phyloP scores from a whole-genome alignment of 2,113 vertebrate species.

The Nothocercus nigrocapillus region DNA sequence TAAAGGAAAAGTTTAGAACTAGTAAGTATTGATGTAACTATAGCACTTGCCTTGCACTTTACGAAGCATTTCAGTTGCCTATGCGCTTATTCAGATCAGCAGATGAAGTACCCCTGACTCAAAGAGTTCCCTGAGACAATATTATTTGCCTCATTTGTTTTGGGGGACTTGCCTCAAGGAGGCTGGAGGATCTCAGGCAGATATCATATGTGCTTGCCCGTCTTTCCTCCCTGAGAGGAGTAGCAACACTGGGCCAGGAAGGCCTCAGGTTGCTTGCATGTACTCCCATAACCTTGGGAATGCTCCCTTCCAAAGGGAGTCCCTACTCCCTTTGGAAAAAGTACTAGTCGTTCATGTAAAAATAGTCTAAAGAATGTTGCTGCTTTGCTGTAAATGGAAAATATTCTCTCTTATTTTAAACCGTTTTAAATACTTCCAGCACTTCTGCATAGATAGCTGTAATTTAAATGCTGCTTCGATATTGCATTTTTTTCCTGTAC shows the following conservation, averaged over 20 bases:
- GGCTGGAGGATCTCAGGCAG: neutral
- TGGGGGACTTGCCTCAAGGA: neutral
- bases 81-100: neutral
- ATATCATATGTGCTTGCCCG: neutral
- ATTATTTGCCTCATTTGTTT: neutral
- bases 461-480: neutral
- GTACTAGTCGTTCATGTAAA: neutral
- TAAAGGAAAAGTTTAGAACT: conserved; percentile 93
- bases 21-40: conserved; percentile 78
- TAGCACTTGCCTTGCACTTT: rapidly evolving
- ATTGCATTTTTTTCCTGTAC: rapidly evolving
- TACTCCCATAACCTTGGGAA: neutral
- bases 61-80: neutral
- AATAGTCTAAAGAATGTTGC: neutral
- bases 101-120: neutral
- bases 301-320: neutral
- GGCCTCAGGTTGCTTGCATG: neutral
- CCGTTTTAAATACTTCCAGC: neutral
- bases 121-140: neutral
- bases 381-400: neutral
- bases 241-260: neutral
- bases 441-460: neutral
- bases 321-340: neutral
- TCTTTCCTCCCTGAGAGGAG: neutral
- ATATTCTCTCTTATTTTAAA: neutral